These are phyloP conservation scores for Antedon mediterranea DNA, from an alignment of 53 echinoderm and acorn worm species.

Conservation along the genomic window DNA sequence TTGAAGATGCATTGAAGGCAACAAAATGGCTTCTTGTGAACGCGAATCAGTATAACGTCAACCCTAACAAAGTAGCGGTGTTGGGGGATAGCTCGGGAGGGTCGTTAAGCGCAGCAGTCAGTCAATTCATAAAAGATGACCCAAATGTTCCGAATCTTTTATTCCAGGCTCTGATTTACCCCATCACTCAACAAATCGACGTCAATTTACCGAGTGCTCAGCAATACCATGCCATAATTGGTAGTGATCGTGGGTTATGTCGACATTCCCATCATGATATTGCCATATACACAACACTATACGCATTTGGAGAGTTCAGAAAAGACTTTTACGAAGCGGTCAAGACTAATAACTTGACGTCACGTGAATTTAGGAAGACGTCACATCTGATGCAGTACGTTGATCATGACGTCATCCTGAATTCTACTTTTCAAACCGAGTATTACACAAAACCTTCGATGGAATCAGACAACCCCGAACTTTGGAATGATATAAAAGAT, in stretches of 20 bases:
- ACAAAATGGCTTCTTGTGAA: constrained; percentile 56
- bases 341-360: constrained; percentile 10
- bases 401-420: constrained; percentile 20
- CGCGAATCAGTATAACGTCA: constrained; percentile 41
- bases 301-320: neutral
- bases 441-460: neutral
- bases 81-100: constrained; percentile 91
- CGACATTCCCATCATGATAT: neutral
- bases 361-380: constrained; percentile 13
- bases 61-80: constrained; percentile 42
- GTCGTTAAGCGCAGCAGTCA: constrained; percentile 51
- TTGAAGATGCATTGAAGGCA: constrained; percentile 52
- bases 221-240: constrained; percentile 21
- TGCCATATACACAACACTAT: neutral
- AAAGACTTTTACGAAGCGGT: constrained; percentile 1
- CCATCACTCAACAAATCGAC: constrained; percentile 60
- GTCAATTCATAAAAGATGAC: constrained; percentile 50
- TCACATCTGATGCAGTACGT: constrained; percentile 26
- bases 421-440: neutral
- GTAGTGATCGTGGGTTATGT: neutral
- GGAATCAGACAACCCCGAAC: constrained; percentile 4
- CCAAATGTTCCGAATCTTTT: constrained; percentile 32
- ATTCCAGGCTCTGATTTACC: constrained; percentile 54
- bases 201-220: constrained; percentile 71
- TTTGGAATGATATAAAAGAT: constrained; percentile 30